Base-by-base conservation (phyloP, 2,888 invertebrate species). In the Sceliomorpha sp. region DNA sequence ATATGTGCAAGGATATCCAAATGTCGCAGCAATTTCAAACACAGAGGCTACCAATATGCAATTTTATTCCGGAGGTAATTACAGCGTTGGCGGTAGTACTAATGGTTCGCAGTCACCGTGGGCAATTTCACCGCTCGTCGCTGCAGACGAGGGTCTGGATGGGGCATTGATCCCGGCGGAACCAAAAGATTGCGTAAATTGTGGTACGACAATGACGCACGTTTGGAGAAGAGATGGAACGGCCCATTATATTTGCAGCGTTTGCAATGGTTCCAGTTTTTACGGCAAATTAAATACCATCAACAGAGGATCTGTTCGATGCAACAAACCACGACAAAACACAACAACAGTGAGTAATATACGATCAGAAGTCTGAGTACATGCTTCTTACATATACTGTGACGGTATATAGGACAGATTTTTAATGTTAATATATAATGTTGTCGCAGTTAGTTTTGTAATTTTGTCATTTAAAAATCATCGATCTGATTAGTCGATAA, bases 151-250 rank as follows among this genome's bases (percentile, higher is more conserved):
- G 0, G 45, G 89, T 68, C 82, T 90, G 51, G 75, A 78, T 36
- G 90, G 90, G 1, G 59, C 83, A 3, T 72, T 82, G 0, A 74
- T 85, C 32, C 60, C 77, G 15, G 89, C 90, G 85, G 93, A 93
- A 78, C 90, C 92, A 75, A 94, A 94, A 88, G 94, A 94, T 89
- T 93, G 93, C 82, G 92, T 92, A 45, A 92, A 92, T 83, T 93
- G 93, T 79, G 91, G 90, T 12, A 91, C 91, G 10, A 91, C 89
- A 62, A 90, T 91, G 27, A 96, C 96, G 7, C 95, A 95, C 0
- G 89, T 96, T 26, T 97, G 96, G 96, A 91, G 96, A 59, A 90
- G 96, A 74, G 96, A 97, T 88, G 94, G 94, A 62, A 94, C 94
- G 26, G 96, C 96, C 6, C 94, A 96, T 87, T 95, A 95, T 84